Percentiles rank a stretch among this genome's conserved stretches.
Evolutionary conservation across 2,888 invertebrate genomes (phyloP).

Genomic region (Argyresthia albistria): DNA sequence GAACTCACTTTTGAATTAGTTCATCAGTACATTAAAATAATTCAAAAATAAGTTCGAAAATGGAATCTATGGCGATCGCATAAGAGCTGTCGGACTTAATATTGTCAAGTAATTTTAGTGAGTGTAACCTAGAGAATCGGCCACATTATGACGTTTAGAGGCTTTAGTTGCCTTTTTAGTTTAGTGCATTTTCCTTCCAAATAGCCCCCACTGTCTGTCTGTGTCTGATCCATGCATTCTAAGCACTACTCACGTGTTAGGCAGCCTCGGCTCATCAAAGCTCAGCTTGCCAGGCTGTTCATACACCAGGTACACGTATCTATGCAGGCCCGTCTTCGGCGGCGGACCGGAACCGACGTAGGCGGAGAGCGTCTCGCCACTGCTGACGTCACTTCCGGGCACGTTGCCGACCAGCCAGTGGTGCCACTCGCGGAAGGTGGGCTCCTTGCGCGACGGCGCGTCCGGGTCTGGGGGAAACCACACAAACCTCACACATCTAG

Average conservation of each 20-base stretch:
- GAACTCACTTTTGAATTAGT: too few relatives aligned
- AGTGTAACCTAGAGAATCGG: too few relatives aligned
- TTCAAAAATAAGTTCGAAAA: too few relatives aligned
- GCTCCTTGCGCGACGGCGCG: slow-evolving; percentile 87
- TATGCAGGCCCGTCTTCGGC: slow-evolving; percentile 79
- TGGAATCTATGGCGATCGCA: too few relatives aligned
- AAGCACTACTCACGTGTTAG: slow-evolving; percentile 50
- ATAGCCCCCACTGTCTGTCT: too few relatives aligned
- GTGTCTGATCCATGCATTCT: background rate
- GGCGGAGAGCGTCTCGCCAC: slow-evolving; percentile 82
- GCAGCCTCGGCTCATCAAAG: slow-evolving; percentile 69
- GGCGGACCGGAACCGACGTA: slow-evolving; percentile 88
- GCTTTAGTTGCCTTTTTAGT: too few relatives aligned
- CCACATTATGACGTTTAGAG: too few relatives aligned
- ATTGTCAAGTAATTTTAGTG: too few relatives aligned
- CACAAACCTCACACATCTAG: background rate
- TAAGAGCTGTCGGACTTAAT: too few relatives aligned
- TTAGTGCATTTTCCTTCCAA: too few relatives aligned
- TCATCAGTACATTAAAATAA: too few relatives aligned
- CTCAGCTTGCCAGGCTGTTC: slow-evolving; percentile 75
- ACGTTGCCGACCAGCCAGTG: slow-evolving; percentile 94
- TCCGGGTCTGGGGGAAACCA: slow-evolving; percentile 81
- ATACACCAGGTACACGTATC: slow-evolving; percentile 85
- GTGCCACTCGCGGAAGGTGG: slow-evolving; percentile 88
- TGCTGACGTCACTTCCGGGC: slow-evolving; percentile 76